Evolutionary conservation across 2,888 invertebrate genomes (phyloP).

Genomic region (Eupithecia exiguata): DNA sequence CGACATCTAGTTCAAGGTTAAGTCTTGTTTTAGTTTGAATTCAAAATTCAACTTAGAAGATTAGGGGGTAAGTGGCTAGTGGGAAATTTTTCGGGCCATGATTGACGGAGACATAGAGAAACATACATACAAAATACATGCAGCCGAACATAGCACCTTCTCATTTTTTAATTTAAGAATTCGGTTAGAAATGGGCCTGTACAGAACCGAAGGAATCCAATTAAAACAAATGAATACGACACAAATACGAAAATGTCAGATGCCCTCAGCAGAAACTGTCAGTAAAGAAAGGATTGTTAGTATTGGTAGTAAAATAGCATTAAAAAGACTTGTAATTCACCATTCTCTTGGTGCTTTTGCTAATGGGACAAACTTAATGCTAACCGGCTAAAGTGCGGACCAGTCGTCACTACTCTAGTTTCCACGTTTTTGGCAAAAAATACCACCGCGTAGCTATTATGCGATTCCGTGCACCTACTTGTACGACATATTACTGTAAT

Average conservation of each 20-base stretch:
- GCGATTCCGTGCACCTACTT: conserved; percentile 29
- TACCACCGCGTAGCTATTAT: conserved; percentile 38
- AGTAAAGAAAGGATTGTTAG: too few species aligned
- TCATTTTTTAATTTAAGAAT: too few species aligned
- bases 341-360: not conserved
- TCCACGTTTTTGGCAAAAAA: conserved; percentile 49
- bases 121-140: too few species aligned
- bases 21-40: too few species aligned
- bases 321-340: not conserved
- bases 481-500: conserved; percentile 27
- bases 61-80: too few species aligned
- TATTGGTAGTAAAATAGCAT: not conserved
- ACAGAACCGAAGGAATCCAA: not conserved
- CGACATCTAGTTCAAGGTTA: too few species aligned
- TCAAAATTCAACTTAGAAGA: too few species aligned
- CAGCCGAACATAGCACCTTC: too few species aligned
- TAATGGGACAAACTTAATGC: not conserved
- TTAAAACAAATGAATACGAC: not conserved
- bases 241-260: not conserved
- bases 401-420: conserved; percentile 29
- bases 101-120: too few species aligned
- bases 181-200: too few species aligned
- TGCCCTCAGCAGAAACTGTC: not conserved
- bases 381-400: conserved; percentile 4
- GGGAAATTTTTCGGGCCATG: too few species aligned